A percentile compares a stretch with the other conserved stretches of the same genome.
These are phyloP conservation scores for Odontesthes bonariensis DNA, from an alignment of 2,113 vertebrate species.

Conservation along the genomic window DNA sequence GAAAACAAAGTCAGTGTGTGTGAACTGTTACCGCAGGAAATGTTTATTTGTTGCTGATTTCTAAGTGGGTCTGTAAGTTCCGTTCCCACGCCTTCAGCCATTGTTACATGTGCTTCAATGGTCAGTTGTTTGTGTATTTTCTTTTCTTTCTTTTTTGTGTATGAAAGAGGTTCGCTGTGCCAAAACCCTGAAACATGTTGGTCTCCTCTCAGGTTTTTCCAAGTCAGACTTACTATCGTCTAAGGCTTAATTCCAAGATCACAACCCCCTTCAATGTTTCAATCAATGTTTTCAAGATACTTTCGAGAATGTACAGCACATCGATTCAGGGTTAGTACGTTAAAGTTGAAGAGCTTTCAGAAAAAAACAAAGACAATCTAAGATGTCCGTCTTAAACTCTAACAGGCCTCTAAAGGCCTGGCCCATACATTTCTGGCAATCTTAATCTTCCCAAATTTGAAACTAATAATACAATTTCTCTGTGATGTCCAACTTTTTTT, in stretches of 20 bases:
- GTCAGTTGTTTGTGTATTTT: conserved; percentile 10
- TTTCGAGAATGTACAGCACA: not conserved
- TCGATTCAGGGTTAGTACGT: no score
- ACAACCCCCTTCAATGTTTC: not conserved
- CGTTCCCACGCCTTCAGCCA: not conserved
- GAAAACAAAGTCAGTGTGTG: not conserved
- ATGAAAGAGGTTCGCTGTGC: conserved; percentile 15
- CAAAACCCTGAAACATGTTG: conserved; percentile 26
- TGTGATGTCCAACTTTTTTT: no score
- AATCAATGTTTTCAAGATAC: not conserved
- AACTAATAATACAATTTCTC: no score
- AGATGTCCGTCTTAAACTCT: no score
- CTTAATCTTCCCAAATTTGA: no score
- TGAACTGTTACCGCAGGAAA: conserved; percentile 5
- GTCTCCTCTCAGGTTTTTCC: conserved; percentile 46
- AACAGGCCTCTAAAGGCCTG: no score
- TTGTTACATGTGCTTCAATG: conserved; percentile 2
- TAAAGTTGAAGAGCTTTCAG: no score
- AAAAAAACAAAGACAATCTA: no score
- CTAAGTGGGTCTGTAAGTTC: conserved; percentile 2
- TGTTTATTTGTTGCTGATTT: conserved; percentile 25
- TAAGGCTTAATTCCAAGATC: conserved; percentile 15
- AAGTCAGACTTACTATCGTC: conserved; percentile 4
- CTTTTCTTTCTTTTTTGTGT: not conserved
- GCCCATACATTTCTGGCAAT: no score